These are phyloP conservation scores for Semotilus atromaculatus DNA, from an alignment of 2,797 vertebrate genomes.

Conservation along the genomic window DNA sequence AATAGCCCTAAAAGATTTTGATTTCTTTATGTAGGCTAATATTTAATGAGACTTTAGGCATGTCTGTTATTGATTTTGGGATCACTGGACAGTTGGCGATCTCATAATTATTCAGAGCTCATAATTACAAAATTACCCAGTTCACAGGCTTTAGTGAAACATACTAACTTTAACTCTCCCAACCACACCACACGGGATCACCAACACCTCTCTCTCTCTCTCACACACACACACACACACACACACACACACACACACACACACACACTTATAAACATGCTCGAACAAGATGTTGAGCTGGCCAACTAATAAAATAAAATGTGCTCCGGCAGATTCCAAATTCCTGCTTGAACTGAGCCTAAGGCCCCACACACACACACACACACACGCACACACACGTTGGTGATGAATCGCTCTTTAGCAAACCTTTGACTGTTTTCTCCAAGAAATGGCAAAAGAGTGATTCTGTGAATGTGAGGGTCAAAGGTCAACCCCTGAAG, in stretches of 20 bases:
- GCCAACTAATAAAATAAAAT: conserved; percentile 80
- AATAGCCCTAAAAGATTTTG: rapidly evolving
- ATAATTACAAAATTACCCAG: neutral
- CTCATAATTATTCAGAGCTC: neutral
- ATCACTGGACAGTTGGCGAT: too few relatives aligned
- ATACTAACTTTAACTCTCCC: neutral
- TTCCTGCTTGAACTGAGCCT: conserved; percentile 71
- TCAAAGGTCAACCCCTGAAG: conserved; percentile 21
- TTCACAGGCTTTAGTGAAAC: neutral
- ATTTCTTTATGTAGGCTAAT: neutral
- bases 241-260: conserved; percentile 34
- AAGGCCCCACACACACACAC: conserved; percentile 32
- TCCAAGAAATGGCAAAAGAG: neutral
- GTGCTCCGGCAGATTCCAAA: conserved; percentile 78
- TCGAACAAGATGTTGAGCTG: conserved; percentile 76
- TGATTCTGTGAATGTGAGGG: neutral
- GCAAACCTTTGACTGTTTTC: neutral
- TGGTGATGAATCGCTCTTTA: neutral
- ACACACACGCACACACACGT: conserved; percentile 13
- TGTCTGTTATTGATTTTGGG: neutral
- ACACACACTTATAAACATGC: conserved; percentile 65
- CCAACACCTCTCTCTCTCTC: too few relatives aligned
- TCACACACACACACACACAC: neutral
- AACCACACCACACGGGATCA: neutral
- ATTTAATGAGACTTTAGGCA: neutral